Evolutionary conservation across 2,888 invertebrate genomes (phyloP).

Genomic region (Pedicia rivosa): DNA sequence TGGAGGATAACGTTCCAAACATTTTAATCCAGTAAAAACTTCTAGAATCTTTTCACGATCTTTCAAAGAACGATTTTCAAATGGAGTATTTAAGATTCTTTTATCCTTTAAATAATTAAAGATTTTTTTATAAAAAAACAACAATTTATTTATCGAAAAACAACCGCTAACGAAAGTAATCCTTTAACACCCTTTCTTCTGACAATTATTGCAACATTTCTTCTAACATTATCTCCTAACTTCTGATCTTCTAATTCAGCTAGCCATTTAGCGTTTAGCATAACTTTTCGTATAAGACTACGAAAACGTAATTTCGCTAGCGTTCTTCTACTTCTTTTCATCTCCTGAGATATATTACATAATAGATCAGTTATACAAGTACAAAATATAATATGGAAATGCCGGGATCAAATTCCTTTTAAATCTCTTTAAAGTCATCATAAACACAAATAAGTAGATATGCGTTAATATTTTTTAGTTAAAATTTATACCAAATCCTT

Average conservation of each 20-base stretch:
- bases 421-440: too few species aligned
- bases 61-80: constrained; percentile 36
- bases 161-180: constrained; percentile 33
- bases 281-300: constrained; percentile 37
- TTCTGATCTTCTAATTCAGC: constrained; percentile 27
- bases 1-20: constrained; percentile 42
- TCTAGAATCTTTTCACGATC: constrained; percentile 41
- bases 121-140: too few species aligned
- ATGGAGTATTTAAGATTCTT: constrained; percentile 38
- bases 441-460: too few species aligned
- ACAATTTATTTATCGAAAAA: constrained; percentile 4
- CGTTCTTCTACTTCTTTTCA: constrained; percentile 22
- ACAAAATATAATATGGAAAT: background rate
- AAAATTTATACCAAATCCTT: too few species aligned
- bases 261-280: constrained; percentile 38
- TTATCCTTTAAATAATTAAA: constrained; percentile 41
- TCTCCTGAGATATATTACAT: background rate
- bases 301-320: constrained; percentile 37
- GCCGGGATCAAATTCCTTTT: too few species aligned
- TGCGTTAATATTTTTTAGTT: too few species aligned
- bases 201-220: constrained; percentile 38
- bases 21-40: constrained; percentile 42
- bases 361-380: background rate
- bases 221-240: constrained; percentile 33
- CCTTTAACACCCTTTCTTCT: constrained; percentile 34